Conservation (phyloP, 2,113 vertebrate genomes). For the Anolis sagrei region DNA sequence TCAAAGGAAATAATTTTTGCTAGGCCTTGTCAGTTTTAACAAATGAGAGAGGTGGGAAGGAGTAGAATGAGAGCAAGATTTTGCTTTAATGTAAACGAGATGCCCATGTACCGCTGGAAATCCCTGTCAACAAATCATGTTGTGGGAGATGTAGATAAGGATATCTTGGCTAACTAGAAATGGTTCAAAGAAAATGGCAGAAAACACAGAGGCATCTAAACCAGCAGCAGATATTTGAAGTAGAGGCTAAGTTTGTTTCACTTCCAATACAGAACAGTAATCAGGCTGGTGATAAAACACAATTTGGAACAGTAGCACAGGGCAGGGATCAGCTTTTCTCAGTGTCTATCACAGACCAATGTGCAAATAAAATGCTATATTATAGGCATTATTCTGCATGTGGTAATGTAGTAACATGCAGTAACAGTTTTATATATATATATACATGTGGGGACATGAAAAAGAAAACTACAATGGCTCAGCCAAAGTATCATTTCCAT, state of each 20-base stretch:
- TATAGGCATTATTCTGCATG: neutral
- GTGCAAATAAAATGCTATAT: neutral
- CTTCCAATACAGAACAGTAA: neutral
- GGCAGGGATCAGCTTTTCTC: neutral
- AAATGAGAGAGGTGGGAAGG: conserved; percentile 3
- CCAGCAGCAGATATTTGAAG: conserved; percentile 1
- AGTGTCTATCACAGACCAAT: neutral
- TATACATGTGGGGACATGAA: too few relatives aligned
- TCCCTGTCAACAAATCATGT: neutral
- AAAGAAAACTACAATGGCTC: neutral
- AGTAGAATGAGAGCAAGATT: neutral
- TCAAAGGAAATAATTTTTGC: too few relatives aligned
- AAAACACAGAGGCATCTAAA: neutral
- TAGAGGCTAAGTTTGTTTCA: conserved; percentile 3
- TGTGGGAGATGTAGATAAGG: neutral
- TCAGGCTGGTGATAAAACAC: neutral
- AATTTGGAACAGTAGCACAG: neutral
- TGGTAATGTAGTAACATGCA: neutral
- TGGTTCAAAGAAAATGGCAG: conserved; percentile 1
- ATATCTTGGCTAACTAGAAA: neutral
- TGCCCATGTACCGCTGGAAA: neutral
- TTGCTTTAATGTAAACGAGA: neutral
- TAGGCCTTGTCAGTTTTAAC: too few relatives aligned
- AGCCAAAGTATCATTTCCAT: neutral
- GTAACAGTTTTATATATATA: neutral